These are phyloP conservation scores for Saguinus midas DNA, from an alignment of 2,113 vertebrate genomes.

Conservation along the genomic window DNA sequence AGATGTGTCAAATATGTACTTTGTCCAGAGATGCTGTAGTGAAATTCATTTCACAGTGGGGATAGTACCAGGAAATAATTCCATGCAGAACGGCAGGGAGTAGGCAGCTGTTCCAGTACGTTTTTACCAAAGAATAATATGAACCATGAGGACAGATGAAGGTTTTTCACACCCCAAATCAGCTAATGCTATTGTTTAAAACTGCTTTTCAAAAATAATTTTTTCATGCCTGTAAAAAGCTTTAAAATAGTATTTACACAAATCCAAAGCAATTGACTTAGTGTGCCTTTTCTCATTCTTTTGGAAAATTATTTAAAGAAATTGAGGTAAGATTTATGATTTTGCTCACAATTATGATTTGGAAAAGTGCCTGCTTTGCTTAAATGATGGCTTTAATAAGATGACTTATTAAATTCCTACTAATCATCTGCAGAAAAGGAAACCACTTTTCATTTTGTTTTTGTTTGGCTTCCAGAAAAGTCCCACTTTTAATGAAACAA, in stretches of 20 bases:
- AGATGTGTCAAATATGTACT: not conserved
- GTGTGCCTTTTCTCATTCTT: not conserved
- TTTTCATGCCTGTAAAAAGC: not conserved
- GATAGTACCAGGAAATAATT: not conserved
- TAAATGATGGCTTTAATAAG: not conserved
- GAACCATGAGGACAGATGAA: not conserved
- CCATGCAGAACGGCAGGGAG: not conserved
- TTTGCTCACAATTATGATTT: constrained; percentile 17
- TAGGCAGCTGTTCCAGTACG: not conserved
- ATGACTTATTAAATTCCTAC: not conserved
- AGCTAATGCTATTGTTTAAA: not conserved
- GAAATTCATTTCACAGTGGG: constrained; percentile 2
- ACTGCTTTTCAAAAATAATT: not conserved
- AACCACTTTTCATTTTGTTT: not conserved
- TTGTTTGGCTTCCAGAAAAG: not conserved
- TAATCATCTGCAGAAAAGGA: constrained; percentile 23
- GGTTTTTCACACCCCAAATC: not conserved
- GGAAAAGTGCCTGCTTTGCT: not conserved
- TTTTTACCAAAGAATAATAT: not conserved
- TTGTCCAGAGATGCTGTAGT: not conserved
- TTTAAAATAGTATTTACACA: constrained; percentile 1
- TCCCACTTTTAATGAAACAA: not conserved
- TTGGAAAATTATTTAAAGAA: constrained; percentile 17
- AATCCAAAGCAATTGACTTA: constrained; percentile 6
- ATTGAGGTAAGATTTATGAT: not conserved